Conservation (phyloP, 1,140 invertebrate genomes). For the Rhyzopertha dominica region DNA sequence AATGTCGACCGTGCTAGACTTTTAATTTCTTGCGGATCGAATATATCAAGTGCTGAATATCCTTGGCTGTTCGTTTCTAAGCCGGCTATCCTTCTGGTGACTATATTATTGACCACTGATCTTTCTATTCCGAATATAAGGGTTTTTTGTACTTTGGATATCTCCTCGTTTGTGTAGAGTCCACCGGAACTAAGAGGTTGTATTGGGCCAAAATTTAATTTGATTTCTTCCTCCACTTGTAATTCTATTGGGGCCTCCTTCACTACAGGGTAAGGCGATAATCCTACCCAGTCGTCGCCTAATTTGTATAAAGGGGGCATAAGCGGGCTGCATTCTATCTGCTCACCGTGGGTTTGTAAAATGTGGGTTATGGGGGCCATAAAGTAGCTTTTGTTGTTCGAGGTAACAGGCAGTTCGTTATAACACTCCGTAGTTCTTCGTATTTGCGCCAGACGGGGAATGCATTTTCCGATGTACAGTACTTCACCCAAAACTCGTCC, state of each 20-base stretch:
- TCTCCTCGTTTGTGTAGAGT: not conserved
- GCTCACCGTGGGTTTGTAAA: not conserved
- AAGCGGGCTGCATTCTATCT: conserved; percentile 1
- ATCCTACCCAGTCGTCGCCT: conserved; percentile 5
- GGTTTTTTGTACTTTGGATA: too few relatives aligned
- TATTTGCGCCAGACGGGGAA: not conserved
- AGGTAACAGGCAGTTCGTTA: not conserved
- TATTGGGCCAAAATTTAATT: not conserved
- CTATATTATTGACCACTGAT: too few relatives aligned
- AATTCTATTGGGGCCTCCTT: too few relatives aligned
- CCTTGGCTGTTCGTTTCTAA: too few relatives aligned
- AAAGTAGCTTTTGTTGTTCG: not conserved
- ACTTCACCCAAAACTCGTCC: conserved; percentile 7
- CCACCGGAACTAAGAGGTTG: not conserved
- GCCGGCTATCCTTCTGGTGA: too few relatives aligned
- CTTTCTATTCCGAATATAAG: too few relatives aligned
- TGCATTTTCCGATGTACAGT: conserved; percentile 1
- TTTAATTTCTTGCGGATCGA: too few relatives aligned
- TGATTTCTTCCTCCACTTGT: too few relatives aligned
- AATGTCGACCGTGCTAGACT: too few relatives aligned
- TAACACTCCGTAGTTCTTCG: not conserved
- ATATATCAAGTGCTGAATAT: too few relatives aligned
- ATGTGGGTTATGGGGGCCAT: conserved; percentile 3
- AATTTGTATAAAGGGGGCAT: not conserved
- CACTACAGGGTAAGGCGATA: not conserved